Conservation (phyloP, 2,113 vertebrate genomes). For the Brienomyrus brachyistius region DNA sequence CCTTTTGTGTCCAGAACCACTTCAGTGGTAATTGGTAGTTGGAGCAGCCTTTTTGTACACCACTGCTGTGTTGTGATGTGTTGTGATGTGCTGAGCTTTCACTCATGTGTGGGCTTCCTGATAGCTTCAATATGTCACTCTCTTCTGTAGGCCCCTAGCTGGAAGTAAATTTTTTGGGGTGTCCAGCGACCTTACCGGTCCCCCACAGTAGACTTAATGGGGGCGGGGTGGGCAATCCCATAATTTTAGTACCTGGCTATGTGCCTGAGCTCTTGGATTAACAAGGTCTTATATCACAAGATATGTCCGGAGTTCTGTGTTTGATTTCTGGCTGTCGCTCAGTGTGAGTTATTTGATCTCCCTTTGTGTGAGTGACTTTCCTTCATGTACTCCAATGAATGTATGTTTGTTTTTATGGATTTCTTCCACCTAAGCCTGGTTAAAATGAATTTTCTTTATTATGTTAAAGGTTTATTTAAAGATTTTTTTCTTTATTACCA, state of each 20-base stretch:
- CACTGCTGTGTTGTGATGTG: background rate
- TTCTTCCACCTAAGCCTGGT: background rate
- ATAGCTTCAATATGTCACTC: background rate
- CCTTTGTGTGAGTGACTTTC: background rate
- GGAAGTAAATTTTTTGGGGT: background rate
- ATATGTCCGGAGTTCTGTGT: background rate
- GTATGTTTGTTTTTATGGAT: background rate
- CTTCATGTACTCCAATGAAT: background rate
- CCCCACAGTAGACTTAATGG: background rate
- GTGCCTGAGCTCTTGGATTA: background rate
- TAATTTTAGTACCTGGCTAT: background rate
- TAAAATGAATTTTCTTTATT: background rate
- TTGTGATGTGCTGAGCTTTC: background rate
- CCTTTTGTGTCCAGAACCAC: background rate
- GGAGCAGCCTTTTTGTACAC: background rate
- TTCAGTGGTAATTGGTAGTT: background rate
- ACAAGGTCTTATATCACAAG: background rate
- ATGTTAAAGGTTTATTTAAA: background rate
- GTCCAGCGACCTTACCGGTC: too few species aligned
- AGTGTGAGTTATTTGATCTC: background rate
- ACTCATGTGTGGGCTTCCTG: background rate
- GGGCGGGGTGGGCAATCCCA: background rate
- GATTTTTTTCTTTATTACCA: background rate
- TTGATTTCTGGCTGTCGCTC: background rate
- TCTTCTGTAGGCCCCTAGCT: background rate